A percentile compares a stretch with the other conserved stretches of the same genome.
phyloP scores from a whole-genome alignment of 2,888 invertebrate species.

The Tubulanus polymorphus region DNA sequence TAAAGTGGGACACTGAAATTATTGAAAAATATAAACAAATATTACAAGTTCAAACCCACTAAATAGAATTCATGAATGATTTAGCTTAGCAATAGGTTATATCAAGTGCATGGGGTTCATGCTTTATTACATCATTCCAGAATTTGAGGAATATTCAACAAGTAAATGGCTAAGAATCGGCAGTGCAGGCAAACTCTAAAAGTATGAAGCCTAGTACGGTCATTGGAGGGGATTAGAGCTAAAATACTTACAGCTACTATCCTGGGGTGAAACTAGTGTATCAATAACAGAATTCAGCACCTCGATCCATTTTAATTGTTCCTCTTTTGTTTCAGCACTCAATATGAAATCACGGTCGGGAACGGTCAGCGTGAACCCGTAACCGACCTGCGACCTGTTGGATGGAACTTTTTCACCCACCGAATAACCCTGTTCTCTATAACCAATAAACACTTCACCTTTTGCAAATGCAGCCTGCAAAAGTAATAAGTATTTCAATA shows the following conservation, averaged over 20 bases:
- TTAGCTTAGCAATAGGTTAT: no score
- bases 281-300: conserved; percentile 72
- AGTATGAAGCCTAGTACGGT: no score
- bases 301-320: conserved; percentile 76
- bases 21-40: no score
- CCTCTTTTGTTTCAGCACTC: conserved; percentile 72
- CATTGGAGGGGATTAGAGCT: no score
- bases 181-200: neutral
- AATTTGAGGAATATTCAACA: no score
- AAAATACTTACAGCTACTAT: conserved; percentile 50
- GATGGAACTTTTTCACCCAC: conserved; percentile 66
- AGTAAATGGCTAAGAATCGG: neutral
- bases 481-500: conserved; percentile 2
- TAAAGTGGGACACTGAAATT: no score
- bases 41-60: no score
- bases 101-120: no score
- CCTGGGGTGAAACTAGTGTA: conserved; percentile 73
- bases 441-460: conserved; percentile 84
- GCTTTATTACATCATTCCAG: no score
- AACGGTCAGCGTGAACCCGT: conserved; percentile 76
- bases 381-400: conserved; percentile 64
- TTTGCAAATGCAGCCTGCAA: conserved; percentile 77
- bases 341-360: conserved; percentile 79
- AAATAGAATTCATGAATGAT: no score
- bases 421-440: conserved; percentile 71